Evolutionary conservation across 2,797 vertebrate species (phyloP).

Genomic region (Pempheris klunzingeri): DNA sequence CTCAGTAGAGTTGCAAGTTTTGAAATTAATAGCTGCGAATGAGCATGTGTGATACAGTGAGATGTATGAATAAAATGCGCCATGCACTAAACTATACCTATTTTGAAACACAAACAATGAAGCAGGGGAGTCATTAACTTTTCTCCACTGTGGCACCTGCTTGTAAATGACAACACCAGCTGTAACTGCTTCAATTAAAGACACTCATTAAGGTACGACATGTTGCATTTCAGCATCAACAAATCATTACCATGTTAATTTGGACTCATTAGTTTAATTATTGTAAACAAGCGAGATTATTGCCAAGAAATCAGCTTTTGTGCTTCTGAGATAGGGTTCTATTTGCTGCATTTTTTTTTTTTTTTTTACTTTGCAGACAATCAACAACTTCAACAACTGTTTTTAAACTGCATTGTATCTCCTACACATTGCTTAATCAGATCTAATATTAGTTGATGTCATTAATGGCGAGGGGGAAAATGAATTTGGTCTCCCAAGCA

Average conservation of each 20-base stretch:
- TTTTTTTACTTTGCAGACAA: neutral
- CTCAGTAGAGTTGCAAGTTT: neutral
- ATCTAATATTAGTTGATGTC: neutral
- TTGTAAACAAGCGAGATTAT: constrained; percentile 60
- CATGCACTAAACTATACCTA: neutral
- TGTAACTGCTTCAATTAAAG: constrained; percentile 38
- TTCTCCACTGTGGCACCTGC: constrained; percentile 31
- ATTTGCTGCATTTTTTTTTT: neutral
- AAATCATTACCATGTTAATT: constrained; percentile 65
- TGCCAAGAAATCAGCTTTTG: constrained; percentile 46
- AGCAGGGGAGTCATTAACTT: constrained; percentile 4
- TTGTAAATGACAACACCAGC: constrained; percentile 28
- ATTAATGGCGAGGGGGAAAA: constrained; percentile 1
- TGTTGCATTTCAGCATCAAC: constrained; percentile 48
- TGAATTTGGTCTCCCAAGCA: neutral
- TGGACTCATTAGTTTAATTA: constrained; percentile 67
- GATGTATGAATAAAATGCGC: too few species aligned
- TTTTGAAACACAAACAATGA: constrained; percentile 13
- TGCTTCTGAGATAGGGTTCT: neutral
- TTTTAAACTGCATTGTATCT: neutral
- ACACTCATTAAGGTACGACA: constrained; percentile 52
- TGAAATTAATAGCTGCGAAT: constrained; percentile 16
- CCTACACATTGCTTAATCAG: neutral
- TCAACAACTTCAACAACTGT: neutral
- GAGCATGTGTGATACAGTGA: neutral